Percentiles rank a stretch among this genome's conserved stretches.
Evolutionary conservation across 2,797 vertebrate genomes (phyloP).

Genomic region (Malacoraja senta): DNA sequence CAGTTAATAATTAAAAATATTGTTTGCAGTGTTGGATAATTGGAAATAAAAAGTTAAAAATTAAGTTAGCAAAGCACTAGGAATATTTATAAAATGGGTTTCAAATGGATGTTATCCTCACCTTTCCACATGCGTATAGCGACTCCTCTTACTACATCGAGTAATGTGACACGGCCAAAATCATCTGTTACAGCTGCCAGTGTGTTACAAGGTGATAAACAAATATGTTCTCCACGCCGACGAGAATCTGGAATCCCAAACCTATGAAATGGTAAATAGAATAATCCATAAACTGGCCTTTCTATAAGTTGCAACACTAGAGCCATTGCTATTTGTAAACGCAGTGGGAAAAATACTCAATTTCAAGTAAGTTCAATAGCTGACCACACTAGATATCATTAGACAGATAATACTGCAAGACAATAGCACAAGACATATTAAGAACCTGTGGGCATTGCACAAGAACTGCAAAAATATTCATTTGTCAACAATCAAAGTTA

Average conservation of each 20-base stretch:
- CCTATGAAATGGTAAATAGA: conserved; percentile 50
- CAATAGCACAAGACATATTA: neutral
- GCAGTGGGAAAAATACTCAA: neutral
- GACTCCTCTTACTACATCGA: conserved; percentile 81
- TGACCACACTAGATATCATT: neutral
- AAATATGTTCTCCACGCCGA: conserved; percentile 84
- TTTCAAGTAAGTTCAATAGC: neutral
- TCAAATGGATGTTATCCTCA: conserved; percentile 43
- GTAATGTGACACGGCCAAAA: conserved; percentile 82
- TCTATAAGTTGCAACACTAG: neutral
- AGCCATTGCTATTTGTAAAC: neutral
- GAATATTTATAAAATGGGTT: neutral
- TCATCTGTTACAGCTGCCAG: conserved; percentile 91
- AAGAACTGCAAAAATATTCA: neutral
- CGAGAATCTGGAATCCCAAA: conserved; percentile 94
- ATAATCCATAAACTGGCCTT: neutral
- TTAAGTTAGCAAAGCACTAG: neutral
- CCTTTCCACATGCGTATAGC: conserved; percentile 98
- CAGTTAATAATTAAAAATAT: neutral
- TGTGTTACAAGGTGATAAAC: conserved; percentile 87
- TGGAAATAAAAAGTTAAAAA: neutral
- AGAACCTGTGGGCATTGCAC: neutral
- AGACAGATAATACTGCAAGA: neutral
- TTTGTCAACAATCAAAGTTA: neutral
- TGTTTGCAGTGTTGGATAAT: neutral